These are phyloP conservation scores for Miniopterus natalensis DNA, from an alignment of 2,113 vertebrate species.

Conservation along the genomic window DNA sequence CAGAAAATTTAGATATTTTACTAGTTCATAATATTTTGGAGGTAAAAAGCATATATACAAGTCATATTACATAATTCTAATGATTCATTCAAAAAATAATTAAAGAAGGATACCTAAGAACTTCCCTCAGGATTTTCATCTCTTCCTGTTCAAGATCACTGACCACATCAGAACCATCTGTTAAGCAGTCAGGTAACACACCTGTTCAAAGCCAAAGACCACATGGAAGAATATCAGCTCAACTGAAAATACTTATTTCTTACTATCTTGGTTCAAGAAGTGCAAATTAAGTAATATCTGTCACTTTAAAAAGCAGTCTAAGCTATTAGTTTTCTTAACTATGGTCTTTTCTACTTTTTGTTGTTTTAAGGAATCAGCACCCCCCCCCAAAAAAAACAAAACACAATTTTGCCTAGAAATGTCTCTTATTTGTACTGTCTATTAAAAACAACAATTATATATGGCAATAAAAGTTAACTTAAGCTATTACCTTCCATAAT, in stretches of 20 bases:
- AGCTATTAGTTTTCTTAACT: constrained; percentile 32
- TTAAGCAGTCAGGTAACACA: constrained; percentile 96
- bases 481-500: constrained; percentile 23
- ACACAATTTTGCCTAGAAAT: background rate
- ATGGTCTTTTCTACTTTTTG: constrained; percentile 11
- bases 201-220: constrained; percentile 87
- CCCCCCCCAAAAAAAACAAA: background rate
- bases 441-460: constrained; percentile 38
- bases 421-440: constrained; percentile 19
- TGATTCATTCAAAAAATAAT: constrained; percentile 52
- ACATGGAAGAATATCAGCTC: constrained; percentile 61
- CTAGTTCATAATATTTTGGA: background rate
- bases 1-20: constrained; percentile 52
- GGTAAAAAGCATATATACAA: background rate
- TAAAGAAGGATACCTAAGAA: constrained; percentile 91
- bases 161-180: constrained; percentile 94
- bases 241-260: constrained; percentile 57
- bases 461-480: constrained; percentile 7
- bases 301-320: background rate
- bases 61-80: constrained; percentile 38
- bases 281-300: constrained; percentile 29
- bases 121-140: constrained; percentile 96
- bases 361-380: constrained; percentile 30
- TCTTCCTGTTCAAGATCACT: constrained; percentile 96
- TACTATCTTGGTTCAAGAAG: background rate